A percentile compares a stretch with the other conserved stretches of the same genome.
These are phyloP conservation scores for Xyrichtys novacula DNA, from an alignment of 2,797 vertebrate genomes.

Conservation along the genomic window DNA sequence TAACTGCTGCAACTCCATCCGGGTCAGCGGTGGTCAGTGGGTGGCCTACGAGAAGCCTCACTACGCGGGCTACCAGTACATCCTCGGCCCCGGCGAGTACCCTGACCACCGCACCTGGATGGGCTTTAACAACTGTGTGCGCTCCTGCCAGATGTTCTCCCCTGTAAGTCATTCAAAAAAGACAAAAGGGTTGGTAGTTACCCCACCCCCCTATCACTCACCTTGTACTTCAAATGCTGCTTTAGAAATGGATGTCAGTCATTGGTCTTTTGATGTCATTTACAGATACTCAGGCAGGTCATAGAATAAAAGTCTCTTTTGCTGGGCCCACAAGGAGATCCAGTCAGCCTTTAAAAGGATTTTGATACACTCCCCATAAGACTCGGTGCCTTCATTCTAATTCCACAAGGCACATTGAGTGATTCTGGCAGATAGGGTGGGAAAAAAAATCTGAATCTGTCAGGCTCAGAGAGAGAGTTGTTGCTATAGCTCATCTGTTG, in stretches of 20 bases:
- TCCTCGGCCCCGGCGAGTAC: constrained; percentile 83
- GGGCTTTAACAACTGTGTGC: constrained; percentile 87
- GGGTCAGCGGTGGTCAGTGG: constrained; percentile 82
- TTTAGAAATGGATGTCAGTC: constrained; percentile 81
- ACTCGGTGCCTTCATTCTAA: constrained; percentile 76
- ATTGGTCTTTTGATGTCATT: constrained; percentile 80
- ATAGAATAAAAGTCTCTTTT: constrained; percentile 73
- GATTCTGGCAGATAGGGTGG: constrained; percentile 66
- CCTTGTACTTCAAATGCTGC: constrained; percentile 77
- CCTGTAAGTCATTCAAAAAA: constrained; percentile 86
- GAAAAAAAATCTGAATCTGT: constrained; percentile 41
- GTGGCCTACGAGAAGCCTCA: constrained; percentile 85
- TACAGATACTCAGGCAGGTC: constrained; percentile 75
- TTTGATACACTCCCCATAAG: constrained; percentile 74
- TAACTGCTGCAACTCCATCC: constrained; percentile 85
- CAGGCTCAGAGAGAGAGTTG: constrained; percentile 44
- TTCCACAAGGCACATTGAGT: constrained; percentile 72
- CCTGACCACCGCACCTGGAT: constrained; percentile 83
- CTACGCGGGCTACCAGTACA: constrained; percentile 86
- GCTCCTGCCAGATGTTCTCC: constrained; percentile 87
- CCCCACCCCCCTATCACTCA: constrained; percentile 26
- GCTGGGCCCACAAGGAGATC: constrained; percentile 79
- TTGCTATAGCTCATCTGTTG: constrained; percentile 22
- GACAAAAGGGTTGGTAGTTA: constrained; percentile 54
- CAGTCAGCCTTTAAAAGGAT: constrained; percentile 79